Base-by-base conservation (phyloP, 2,797 vertebrate species). In the Thaleichthys pacificus region DNA sequence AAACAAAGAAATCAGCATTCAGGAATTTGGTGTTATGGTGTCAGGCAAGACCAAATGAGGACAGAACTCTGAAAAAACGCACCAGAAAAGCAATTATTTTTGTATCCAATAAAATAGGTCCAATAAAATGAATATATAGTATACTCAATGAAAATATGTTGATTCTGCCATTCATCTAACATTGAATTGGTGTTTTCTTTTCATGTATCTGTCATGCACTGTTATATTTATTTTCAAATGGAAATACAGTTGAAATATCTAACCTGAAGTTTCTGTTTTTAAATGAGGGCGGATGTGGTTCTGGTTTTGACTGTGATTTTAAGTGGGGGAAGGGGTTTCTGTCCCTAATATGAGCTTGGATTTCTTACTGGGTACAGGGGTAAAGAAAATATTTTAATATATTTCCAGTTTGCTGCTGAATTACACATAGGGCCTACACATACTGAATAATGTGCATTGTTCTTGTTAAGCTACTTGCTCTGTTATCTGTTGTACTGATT, bases 1-100 rank as follows among this genome's bases (percentile, higher is more conserved):
- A 71, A 95, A 97, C 88, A 99, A 99, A 89, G 94, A 98, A 81
- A 95, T 99, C 87, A 94, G 94, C 3, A 98, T 99, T 84, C 97
- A 99, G 84, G 98, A 99, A 91, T 91, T 99, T 89, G 97, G 96
- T 0, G 87, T 95, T 54, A 84, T 99, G 91, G 95, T 99, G 81
- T 98, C 96, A 0, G 97, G 97, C 73, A 93, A 92, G 74, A 89
- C 2, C 24, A 88, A 93, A 62, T 91, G 72, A 89, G 64, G 73
- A 30, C 64, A 28, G 19, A 67, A 9, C 22, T 64, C 35, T 42
- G 66, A 1, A 57, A 66, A 67, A 32, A 1, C n/a, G 21, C 15
- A 67, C 70, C 66, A 17, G 15, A 24, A 49, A 64, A n/a, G 9
- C 15, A 22, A 30, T 51, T 82, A 61, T 14, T 12, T 3, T 80